These are phyloP conservation scores for Psittacara wagleri DNA, from an alignment of 2,113 vertebrate genomes.

Conservation along the genomic window DNA sequence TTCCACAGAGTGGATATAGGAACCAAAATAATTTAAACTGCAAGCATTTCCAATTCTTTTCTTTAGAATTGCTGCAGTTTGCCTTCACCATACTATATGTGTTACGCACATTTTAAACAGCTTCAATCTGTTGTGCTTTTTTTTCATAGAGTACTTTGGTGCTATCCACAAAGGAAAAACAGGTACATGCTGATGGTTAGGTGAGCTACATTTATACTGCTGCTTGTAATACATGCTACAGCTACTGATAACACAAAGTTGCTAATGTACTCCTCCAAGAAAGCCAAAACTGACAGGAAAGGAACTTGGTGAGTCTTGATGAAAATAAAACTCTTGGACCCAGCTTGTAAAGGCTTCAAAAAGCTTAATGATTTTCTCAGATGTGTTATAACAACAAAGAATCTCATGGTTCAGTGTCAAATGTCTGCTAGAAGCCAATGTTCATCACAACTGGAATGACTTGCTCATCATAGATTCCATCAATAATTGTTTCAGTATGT, in stretches of 20 bases:
- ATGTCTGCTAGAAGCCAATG: conserved; percentile 41
- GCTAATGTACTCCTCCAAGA: background rate
- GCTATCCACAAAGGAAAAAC: background rate
- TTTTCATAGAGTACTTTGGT: background rate
- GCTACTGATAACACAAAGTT: background rate
- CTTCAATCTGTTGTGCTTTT: background rate
- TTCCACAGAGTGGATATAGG: background rate
- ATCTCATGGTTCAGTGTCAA: conserved; percentile 53
- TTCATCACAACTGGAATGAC: conserved; percentile 46
- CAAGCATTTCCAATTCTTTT: background rate
- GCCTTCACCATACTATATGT: background rate
- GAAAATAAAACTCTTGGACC: background rate
- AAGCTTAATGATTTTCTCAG: conserved; percentile 60
- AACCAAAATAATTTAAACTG: background rate
- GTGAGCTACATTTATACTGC: background rate
- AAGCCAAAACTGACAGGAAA: background rate
- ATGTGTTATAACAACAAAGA: conserved; percentile 59
- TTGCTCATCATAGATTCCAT: conserved; percentile 50
- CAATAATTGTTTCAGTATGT: conserved; percentile 57
- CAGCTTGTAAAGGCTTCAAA: conserved; percentile 2
- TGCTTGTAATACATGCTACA: background rate
- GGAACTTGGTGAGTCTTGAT: conserved; percentile 12
- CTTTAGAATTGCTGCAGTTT: background rate
- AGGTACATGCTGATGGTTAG: background rate
- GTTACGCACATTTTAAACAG: background rate